Evolutionary conservation across 2,113 vertebrate genomes (phyloP).

Genomic region (Geothlypis trichas): DNA sequence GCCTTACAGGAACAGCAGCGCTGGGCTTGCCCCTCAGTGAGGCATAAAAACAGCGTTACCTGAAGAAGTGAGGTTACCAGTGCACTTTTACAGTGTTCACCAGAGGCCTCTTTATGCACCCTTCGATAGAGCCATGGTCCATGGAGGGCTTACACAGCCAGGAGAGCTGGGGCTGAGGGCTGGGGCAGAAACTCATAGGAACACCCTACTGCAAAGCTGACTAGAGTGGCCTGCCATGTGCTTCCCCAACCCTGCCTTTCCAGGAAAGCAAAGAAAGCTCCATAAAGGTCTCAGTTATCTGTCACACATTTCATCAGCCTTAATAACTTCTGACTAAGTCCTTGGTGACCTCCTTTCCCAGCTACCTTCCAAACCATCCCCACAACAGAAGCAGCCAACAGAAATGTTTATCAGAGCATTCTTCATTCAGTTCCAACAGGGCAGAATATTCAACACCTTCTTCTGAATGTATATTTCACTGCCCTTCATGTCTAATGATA

Average conservation of each 20-base stretch:
- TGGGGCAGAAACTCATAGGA: background rate
- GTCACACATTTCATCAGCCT: background rate
- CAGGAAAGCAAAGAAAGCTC: background rate
- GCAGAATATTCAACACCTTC: background rate
- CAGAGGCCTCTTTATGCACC: background rate
- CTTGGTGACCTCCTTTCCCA: background rate
- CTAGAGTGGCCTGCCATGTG: background rate
- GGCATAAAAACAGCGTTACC: background rate
- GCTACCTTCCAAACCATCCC: background rate
- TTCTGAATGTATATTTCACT: background rate
- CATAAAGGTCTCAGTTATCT: background rate
- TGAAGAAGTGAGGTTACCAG: background rate
- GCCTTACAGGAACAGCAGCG: background rate
- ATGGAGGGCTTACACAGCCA: rapidly evolving
- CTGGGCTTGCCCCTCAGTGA: background rate
- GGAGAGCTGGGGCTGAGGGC: no score
- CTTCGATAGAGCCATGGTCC: background rate
- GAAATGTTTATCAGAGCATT: background rate
- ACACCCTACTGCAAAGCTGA: background rate
- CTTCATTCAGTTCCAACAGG: background rate
- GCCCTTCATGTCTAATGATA: background rate
- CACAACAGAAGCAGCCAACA: background rate
- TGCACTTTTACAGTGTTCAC: rapidly evolving
- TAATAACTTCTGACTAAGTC: background rate
- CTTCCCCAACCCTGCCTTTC: background rate